Evolutionary conservation across 2,113 vertebrate species (phyloP), one percentile per base, ranked within the genome.

Genomic region (Pollimyrus isidori): DNA sequence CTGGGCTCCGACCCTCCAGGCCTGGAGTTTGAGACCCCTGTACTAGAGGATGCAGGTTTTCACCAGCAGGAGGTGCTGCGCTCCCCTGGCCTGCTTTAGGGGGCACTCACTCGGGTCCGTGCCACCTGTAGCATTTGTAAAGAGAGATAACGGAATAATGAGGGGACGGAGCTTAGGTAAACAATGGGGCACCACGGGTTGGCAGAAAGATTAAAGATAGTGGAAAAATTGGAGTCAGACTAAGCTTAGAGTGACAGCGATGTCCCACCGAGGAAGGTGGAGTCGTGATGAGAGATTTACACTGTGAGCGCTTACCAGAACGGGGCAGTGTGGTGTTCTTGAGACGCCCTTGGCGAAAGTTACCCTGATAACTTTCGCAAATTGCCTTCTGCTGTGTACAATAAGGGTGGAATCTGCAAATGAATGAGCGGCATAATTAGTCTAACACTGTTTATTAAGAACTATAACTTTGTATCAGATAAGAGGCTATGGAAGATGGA

Each of bases 181-280:
- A 88, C 90, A 90, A 86, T 48, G 89, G 87, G 88, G 88, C 56
- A 89, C 88, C 73, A 88, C 86, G 89, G 48, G 88, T 90, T 23
- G 6, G 26, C n/a, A 35, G 7, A 9, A 26, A 83, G 76, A 83
- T 84, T 89, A 83, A 89, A 89, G 26, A 42, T 56, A 85, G 90
- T 89, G 35, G 90, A 90, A 90, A 91, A 76, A 90, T 10, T 89
- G 21, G 58, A 90, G 88, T 46, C 26, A 85, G 91, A 88, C 90
- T 69, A 65, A 90, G 88, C 86, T 49, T 82, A 89, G 65, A 87
- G 85, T 91, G 91, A 90, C 89, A 90, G 35, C 89, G 88, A 88
- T 82, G 88, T 92, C 92, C 90, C 87, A 89, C 56, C 42, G 46
- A 85, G 46, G 83, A 85, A 48, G 23, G 3, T 85, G 21, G 46